These are phyloP conservation scores for Halcyon leucocephala DNA, from an alignment of 2,797 vertebrate genomes.

Conservation along the genomic window DNA sequence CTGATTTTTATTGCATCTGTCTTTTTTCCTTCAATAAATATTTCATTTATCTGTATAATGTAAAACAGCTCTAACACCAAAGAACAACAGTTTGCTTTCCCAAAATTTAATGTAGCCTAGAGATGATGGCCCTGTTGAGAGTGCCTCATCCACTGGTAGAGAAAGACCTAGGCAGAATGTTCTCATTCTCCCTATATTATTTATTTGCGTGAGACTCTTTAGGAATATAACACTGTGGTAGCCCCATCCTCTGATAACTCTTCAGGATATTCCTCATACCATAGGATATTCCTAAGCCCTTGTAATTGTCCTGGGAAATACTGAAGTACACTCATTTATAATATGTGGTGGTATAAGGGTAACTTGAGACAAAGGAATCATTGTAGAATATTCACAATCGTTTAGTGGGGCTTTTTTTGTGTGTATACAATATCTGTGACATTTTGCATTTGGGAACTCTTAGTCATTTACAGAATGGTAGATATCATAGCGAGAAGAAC, in stretches of 20 bases:
- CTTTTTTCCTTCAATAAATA: background rate
- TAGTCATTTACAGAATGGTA: background rate
- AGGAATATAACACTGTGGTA: background rate
- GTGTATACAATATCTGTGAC: background rate
- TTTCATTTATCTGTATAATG: background rate
- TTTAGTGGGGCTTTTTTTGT: rapidly evolving
- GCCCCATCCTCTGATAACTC: background rate
- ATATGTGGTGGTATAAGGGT: background rate
- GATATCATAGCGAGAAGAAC: background rate
- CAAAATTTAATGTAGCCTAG: background rate
- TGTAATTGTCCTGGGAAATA: background rate
- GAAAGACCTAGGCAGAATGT: background rate
- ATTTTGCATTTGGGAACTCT: background rate
- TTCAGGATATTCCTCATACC: background rate
- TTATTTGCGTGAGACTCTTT: background rate
- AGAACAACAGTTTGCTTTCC: background rate
- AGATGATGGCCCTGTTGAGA: background rate
- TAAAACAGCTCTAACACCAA: background rate
- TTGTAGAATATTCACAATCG: background rate
- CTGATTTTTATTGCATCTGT: background rate
- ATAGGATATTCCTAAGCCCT: background rate
- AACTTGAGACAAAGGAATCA: background rate
- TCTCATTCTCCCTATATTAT: background rate
- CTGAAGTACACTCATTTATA: background rate
- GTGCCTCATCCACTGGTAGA: background rate